A percentile compares a stretch with the other conserved stretches of the same genome.
Conservation (phyloP, 2,888 invertebrate genomes). For the Polyploca ridens region DNA sequence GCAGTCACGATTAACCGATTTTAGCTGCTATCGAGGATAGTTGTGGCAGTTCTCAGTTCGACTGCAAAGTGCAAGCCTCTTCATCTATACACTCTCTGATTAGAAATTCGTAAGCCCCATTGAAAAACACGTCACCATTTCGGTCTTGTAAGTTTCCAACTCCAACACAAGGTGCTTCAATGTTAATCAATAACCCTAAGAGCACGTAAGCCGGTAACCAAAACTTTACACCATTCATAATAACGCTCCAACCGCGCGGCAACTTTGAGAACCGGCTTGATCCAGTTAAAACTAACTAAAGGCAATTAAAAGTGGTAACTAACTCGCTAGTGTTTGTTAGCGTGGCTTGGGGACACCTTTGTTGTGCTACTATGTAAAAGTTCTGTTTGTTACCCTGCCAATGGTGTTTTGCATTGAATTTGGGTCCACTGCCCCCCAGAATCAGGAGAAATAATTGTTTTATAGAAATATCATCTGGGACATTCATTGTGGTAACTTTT, state of each 20-base stretch:
- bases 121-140: neutral
- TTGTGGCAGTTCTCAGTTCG: neutral
- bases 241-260: slow-evolving; percentile 32
- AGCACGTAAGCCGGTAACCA: slow-evolving; percentile 7
- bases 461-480: neutral
- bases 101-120: neutral
- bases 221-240: slow-evolving; percentile 26
- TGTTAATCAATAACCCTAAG: slow-evolving; percentile 8
- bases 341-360: slow-evolving; percentile 21
- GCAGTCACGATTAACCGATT: too few relatives aligned
- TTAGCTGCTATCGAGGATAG: neutral
- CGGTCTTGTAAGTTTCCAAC: neutral
- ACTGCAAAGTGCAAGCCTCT: neutral
- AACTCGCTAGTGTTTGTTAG: slow-evolving; percentile 32
- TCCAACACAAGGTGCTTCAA: neutral
- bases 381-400: slow-evolving; percentile 4
- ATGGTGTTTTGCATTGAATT: slow-evolving; percentile 2
- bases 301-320: slow-evolving; percentile 52
- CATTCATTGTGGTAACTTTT: too few relatives aligned
- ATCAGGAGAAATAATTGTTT: neutral
- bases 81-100: neutral
- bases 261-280: slow-evolving; percentile 41
- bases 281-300: slow-evolving; percentile 52
- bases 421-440: neutral
- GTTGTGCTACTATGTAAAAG: slow-evolving; percentile 8